Percentiles rank a stretch among this genome's conserved stretches.
These are phyloP conservation scores for Rhinopithecus roxellana DNA, from an alignment of 2,113 vertebrate species.

Conservation along the genomic window DNA sequence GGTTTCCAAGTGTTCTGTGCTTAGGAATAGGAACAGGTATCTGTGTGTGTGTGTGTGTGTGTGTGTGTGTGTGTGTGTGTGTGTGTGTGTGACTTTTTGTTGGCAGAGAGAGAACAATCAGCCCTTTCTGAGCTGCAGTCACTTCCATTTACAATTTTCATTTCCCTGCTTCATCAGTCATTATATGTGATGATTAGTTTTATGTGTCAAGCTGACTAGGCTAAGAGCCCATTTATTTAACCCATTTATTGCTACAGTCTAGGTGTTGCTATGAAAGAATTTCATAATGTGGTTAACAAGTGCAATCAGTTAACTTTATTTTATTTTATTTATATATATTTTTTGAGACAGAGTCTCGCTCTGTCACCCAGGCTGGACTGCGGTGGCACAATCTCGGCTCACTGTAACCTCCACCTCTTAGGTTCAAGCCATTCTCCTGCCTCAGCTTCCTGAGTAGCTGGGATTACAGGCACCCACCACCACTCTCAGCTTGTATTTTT, in stretches of 20 bases:
- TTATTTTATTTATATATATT: too few species aligned
- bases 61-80: neutral
- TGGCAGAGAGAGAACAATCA: neutral
- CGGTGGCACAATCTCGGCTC: too few species aligned
- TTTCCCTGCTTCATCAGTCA: neutral
- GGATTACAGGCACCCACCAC: too few species aligned
- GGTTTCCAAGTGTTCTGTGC: neutral
- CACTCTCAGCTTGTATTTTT: too few species aligned
- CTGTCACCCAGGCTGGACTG: too few species aligned
- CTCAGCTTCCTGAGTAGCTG: too few species aligned
- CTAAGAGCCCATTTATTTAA: neutral
- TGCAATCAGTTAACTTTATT: neutral
- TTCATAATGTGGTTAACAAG: neutral
- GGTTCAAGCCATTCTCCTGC: too few species aligned
- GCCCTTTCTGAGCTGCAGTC: neutral
- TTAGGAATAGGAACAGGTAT: neutral
- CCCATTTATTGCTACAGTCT: neutral
- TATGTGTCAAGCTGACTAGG: neutral
- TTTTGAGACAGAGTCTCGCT: too few species aligned
- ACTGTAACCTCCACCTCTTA: too few species aligned
- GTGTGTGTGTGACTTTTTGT: neutral
- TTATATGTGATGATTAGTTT: neutral
- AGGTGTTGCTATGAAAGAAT: neutral
- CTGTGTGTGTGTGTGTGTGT: neutral
- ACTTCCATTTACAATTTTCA: neutral